Base-by-base conservation (phyloP, 2,113 vertebrate species). In the Chiloscyllium plagiosum region DNA sequence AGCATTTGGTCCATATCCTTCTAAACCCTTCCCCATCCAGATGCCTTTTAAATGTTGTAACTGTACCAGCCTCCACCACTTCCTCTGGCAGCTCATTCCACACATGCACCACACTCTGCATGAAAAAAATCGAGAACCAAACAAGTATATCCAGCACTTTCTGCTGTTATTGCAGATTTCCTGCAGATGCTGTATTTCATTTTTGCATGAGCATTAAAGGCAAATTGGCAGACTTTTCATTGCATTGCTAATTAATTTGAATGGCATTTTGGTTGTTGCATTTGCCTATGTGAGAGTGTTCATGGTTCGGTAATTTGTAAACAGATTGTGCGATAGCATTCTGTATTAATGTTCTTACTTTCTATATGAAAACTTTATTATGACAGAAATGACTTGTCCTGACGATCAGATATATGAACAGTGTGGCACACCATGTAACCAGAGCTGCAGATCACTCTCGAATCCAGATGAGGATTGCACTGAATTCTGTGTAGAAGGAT, bases 401-500 rank as follows among this genome's bases (percentile, higher is more conserved):
- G 97, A 96, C 15, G 98, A 97, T 96, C 98, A 98, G 97, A 97
- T 98, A 89, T 99, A 99, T 95, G 97, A 96, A 96, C 97, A 98
- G 96, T 99, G 99, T 87, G 98, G 98, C 68, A 97, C 85, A 0
- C 96, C 97, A 0, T 99, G 99, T 96, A 99, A 99, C 96, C 97
- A 98, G 96, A 99, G 98, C 0, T 99, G 99, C 96, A 97, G 97
- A 0, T 98, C 99, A 20, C 97, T 99, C 2, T 99, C 99, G 0
- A 96, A 98, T 65, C 97, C 98, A 0, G 98, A 99, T 3, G 97
- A 97, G 5, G 96, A 97, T 5, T 98, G 98, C 47, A 96, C 96
- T 7, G 98, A 98, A 10, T 95, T 96, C 93, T 99, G 99, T 29
- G 96, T 98, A 70, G 99, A 99, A 96, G 99, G 99, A 15, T 99